Percentiles rank a stretch among this genome's conserved stretches.
These are phyloP conservation scores for Saccostrea cuccullata DNA, from an alignment of 1,140 invertebrate species.

Conservation along the genomic window DNA sequence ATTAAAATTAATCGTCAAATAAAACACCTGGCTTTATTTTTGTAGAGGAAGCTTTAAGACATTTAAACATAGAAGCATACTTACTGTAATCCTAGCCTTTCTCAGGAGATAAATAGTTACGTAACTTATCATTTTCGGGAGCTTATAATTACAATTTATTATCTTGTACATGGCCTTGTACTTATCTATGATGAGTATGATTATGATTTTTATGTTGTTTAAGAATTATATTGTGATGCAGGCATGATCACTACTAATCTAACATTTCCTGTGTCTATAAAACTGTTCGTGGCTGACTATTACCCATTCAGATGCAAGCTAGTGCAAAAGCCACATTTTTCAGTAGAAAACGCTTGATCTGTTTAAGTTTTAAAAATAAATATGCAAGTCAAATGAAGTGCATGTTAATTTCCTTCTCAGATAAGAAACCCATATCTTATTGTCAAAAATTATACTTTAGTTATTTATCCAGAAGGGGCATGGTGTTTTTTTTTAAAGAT, in stretches of 20 bases:
- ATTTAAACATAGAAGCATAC: not conserved
- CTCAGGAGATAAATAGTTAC: not conserved
- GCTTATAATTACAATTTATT: not conserved
- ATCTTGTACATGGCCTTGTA: not conserved
- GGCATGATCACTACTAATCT: not conserved
- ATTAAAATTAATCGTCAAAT: not conserved
- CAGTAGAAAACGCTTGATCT: not conserved
- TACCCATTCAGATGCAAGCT: not conserved
- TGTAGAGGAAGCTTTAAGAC: not conserved
- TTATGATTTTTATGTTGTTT: not conserved
- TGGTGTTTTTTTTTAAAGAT: no score
- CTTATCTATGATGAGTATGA: not conserved
- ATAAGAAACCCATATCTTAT: no score
- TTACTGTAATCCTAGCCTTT: slow-evolving; percentile 11
- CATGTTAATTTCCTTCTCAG: no score
- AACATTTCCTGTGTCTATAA: not conserved
- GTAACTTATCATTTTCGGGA: not conserved
- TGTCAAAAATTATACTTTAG: no score
- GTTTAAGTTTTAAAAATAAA: not conserved
- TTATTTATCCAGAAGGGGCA: no score
- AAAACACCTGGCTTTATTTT: not conserved
- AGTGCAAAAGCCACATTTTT: not conserved
- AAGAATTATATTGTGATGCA: not conserved
- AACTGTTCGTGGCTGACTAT: not conserved
- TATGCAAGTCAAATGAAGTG: no score